phyloP scores from a whole-genome alignment of 1,140 invertebrate genomes.

The Calephelis virginiensis region DNA sequence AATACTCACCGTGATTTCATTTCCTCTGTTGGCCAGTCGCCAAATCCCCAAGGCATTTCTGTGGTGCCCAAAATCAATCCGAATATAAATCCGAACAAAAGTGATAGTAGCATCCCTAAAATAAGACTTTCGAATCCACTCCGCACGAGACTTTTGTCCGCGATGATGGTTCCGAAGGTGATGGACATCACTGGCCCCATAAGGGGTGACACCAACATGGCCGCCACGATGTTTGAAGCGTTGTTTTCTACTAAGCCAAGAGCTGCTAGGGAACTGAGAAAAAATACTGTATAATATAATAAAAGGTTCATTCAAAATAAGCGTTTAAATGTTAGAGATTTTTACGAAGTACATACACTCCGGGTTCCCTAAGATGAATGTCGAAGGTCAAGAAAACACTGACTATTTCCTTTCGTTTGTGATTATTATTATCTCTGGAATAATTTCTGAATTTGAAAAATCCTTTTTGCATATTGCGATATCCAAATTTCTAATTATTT shows the following conservation, averaged over 20 bases:
- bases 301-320: no score
- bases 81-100: conserved; percentile 88
- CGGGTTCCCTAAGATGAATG: no score
- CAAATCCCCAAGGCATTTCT: conserved; percentile 87
- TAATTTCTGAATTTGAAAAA: no score
- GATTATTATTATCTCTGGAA: no score
- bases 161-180: conserved; percentile 90
- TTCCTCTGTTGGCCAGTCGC: conserved; percentile 89
- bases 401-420: no score
- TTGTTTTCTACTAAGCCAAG: conserved; percentile 82
- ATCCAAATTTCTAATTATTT: no score
- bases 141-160: conserved; percentile 82
- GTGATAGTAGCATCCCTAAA: conserved; percentile 85
- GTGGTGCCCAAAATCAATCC: conserved; percentile 86
- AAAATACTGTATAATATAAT: neutral
- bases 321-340: no score
- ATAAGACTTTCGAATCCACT: conserved; percentile 84
- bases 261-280: conserved; percentile 77
- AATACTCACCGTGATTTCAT: conserved; percentile 84
- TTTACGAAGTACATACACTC: no score
- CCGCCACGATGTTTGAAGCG: conserved; percentile 89
- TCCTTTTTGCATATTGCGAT: no score
- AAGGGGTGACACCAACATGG: conserved; percentile 92
- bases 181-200: conserved; percentile 94
- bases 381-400: no score